These are phyloP conservation scores for Benthosema pterotum DNA, from an alignment of 2,797 vertebrate genomes.

Conservation along the genomic window DNA sequence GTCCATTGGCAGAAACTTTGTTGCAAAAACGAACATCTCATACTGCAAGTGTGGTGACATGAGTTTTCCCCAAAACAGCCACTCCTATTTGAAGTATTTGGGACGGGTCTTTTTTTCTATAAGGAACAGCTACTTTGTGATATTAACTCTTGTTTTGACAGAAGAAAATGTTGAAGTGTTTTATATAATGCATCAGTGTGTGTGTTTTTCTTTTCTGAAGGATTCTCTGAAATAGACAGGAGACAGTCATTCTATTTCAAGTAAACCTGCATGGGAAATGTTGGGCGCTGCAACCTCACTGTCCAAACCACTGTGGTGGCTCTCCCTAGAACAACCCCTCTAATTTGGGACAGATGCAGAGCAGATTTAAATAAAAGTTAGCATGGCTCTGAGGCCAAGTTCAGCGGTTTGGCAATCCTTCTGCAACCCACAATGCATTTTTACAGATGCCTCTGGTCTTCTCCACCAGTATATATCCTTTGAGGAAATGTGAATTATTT, in stretches of 20 bases:
- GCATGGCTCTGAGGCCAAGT: constrained; percentile 61
- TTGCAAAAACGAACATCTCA: constrained; percentile 46
- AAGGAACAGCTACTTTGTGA: constrained; percentile 28
- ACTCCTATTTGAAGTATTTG: constrained; percentile 37
- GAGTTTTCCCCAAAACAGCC: constrained; percentile 24
- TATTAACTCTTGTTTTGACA: constrained; percentile 14
- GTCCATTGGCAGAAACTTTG: constrained; percentile 21
- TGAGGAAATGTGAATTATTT: constrained; percentile 2
- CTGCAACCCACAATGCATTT: constrained; percentile 55
- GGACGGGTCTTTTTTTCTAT: constrained; percentile 41
- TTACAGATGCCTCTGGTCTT: constrained; percentile 28
- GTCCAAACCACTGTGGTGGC: constrained; percentile 72
- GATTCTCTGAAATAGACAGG: constrained; percentile 38
- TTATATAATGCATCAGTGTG: constrained; percentile 26
- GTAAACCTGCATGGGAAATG: constrained; percentile 71
- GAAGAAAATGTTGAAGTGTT: constrained; percentile 28
- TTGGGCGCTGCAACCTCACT: constrained; percentile 55
- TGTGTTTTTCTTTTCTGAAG: constrained; percentile 36
- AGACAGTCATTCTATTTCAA: constrained; percentile 66
- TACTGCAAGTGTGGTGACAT: constrained; percentile 48
- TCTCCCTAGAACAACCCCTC: constrained; percentile 71
- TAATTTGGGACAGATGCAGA: constrained; percentile 81
- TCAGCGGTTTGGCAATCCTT: constrained; percentile 71
- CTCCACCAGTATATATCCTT: constrained; percentile 22
- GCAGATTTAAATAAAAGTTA: constrained; percentile 75